These are phyloP conservation scores for Sipha maydis DNA, from an alignment of 2,888 invertebrate genomes.

Conservation along the genomic window DNA sequence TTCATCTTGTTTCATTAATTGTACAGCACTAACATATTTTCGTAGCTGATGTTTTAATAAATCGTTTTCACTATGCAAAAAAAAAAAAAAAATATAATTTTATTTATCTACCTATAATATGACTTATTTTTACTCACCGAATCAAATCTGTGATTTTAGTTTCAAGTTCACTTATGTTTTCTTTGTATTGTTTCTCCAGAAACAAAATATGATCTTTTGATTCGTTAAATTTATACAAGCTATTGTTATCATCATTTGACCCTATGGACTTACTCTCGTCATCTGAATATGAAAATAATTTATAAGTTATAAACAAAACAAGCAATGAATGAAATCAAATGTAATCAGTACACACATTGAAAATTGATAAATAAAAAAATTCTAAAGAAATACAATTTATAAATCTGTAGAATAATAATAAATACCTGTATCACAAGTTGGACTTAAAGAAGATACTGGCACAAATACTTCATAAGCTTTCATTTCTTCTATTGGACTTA, in stretches of 20 bases:
- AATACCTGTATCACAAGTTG: slow-evolving; percentile 53
- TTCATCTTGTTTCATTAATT: slow-evolving; percentile 75
- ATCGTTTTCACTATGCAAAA: slow-evolving; percentile 79
- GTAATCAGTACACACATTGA: background rate
- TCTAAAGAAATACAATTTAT: too few relatives aligned
- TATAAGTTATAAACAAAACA: background rate
- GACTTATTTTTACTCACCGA: slow-evolving; percentile 61
- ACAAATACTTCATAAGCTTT: slow-evolving; percentile 61
- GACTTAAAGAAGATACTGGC: slow-evolving; percentile 60
- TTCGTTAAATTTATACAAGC: slow-evolving; percentile 58
- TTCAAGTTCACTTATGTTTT: slow-evolving; percentile 63
- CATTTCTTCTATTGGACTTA: slow-evolving; percentile 68
- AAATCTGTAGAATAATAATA: background rate
- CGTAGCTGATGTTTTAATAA: slow-evolving; percentile 84
- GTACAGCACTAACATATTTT: slow-evolving; percentile 89
- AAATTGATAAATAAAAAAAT: background rate
- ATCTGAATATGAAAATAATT: slow-evolving; percentile 43
- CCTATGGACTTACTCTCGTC: slow-evolving; percentile 62
- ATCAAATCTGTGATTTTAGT: slow-evolving; percentile 65
- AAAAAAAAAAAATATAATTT: background rate
- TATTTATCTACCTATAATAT: background rate
- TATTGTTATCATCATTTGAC: slow-evolving; percentile 61
- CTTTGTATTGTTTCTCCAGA: slow-evolving; percentile 58
- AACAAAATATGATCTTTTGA: slow-evolving; percentile 60
- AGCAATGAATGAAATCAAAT: background rate